Base-by-base conservation (phyloP, 92 coral and sea anemone species). In the Siderastrea siderea region DNA sequence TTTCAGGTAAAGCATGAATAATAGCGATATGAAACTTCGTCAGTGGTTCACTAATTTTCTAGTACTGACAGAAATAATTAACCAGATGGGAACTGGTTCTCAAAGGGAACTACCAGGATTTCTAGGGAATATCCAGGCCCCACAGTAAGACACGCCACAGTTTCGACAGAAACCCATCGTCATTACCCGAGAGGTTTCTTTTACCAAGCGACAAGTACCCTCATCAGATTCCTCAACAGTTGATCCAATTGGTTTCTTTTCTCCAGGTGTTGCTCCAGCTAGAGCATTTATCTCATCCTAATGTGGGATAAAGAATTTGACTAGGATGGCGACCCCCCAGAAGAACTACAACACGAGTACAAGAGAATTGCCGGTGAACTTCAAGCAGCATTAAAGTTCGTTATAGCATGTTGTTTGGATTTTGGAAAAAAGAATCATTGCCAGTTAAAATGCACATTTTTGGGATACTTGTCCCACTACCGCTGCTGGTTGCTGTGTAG, bases 231-330 rank as follows among this genome's bases (percentile, higher is more conserved):
- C 88, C 16, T 74, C 88, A 74, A 78, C 64, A 26, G 82, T 82
- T 82, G 92, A 88, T 88, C 88, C 92, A 49, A 75, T 88, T 52
- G 92, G 92, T 13, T 58, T 88, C 86, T 75, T 88, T 74, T 88
- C 92, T 14, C 92, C 88, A 3, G 83, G 82, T 38, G 77, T 82
- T 81, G 88, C 82, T 50, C 92, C 92, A 53, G 92, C 82, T 57
- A 75, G 82, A 60, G 66, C 50, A 79, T 88, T 88, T 72, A 79
- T 88, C 46, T 88, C 79, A 50, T 74, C 88, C 54, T 47, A n/a
- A n/a, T 82, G 72, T 88, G 92, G 92, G 82, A 88, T 61, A 81
- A 82, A 55, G 73, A 74, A 74, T 88, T 73, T 88, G 88, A 88
- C 66, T 88, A 84, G 84, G 92, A 88, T 47, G 88, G 75, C 74